These are phyloP conservation scores for Sinodicranocentrus sp. DNA, from an alignment of 2,888 invertebrate genomes.

Conservation along the genomic window DNA sequence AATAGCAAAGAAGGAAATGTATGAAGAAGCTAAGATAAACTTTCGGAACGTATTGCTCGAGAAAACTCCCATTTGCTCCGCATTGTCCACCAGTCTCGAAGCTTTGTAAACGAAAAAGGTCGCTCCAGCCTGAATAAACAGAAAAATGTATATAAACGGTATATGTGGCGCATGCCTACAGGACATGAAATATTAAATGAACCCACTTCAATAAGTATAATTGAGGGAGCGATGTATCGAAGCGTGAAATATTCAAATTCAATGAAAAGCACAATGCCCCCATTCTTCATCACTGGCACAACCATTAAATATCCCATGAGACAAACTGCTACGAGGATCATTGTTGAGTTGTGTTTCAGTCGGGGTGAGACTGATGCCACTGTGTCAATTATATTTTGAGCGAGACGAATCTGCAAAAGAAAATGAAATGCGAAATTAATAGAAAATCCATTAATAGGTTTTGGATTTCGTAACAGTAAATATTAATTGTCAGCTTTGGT, in stretches of 20 bases:
- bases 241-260: constrained; percentile 69
- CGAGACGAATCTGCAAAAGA: constrained; percentile 67
- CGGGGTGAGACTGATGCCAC: constrained; percentile 58
- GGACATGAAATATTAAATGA: too few relatives aligned
- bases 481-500: too few relatives aligned
- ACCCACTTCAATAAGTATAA: constrained; percentile 58
- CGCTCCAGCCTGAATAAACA: constrained; percentile 39
- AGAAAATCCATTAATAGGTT: too few relatives aligned
- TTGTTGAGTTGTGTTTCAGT: constrained; percentile 54
- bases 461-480: too few relatives aligned
- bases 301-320: constrained; percentile 59
- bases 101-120: constrained; percentile 59
- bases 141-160: background rate
- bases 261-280: constrained; percentile 66
- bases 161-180: too few relatives aligned
- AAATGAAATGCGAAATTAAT: too few relatives aligned
- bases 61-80: constrained; percentile 65
- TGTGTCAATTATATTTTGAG: constrained; percentile 68
- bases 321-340: constrained; percentile 66
- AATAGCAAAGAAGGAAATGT: constrained; percentile 13
- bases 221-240: constrained; percentile 56
- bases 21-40: background rate
- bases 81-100: constrained; percentile 58
- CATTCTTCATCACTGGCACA: constrained; percentile 68
- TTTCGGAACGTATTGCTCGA: constrained; percentile 12